A percentile compares a stretch with the other conserved stretches of the same genome.
Evolutionary conservation across 1,140 invertebrate genomes (phyloP).

Genomic region (Chrysomallon squamiferum): DNA sequence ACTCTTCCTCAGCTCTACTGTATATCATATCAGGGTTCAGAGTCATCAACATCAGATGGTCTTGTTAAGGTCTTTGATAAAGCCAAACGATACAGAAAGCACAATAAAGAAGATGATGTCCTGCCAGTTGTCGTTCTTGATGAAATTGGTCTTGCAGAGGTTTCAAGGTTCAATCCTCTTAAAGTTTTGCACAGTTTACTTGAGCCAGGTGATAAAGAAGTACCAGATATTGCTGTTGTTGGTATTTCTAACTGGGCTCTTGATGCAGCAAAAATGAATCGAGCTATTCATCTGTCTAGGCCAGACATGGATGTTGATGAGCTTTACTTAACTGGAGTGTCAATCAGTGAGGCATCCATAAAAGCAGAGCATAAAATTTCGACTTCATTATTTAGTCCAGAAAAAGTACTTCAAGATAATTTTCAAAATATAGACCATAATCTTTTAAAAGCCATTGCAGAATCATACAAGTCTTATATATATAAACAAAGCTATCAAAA

Average conservation of each 20-base stretch:
- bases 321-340: conserved; percentile 24
- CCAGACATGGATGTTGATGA: conserved; percentile 36
- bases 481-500: conserved; percentile 22
- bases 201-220: conserved; percentile 20
- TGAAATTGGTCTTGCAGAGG: conserved; percentile 43
- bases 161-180: conserved; percentile 26
- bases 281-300: conserved; percentile 36
- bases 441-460: conserved; percentile 18
- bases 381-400: background rate
- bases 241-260: conserved; percentile 52
- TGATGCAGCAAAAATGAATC: conserved; percentile 50
- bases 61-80: conserved; percentile 38
- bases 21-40: conserved; percentile 41
- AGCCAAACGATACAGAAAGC: conserved; percentile 27
- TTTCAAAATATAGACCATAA: background rate
- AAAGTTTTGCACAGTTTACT: conserved; percentile 37
- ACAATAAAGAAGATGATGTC: conserved; percentile 23
- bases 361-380: background rate
- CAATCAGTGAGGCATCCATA: conserved; percentile 12
- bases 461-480: conserved; percentile 28
- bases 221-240: conserved; percentile 36
- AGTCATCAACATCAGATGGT: conserved; percentile 36
- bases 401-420: background rate
- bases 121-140: conserved; percentile 40
- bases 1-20: conserved; percentile 36